A percentile compares a stretch with the other conserved stretches of the same genome.
Evolutionary conservation across 2,113 vertebrate genomes (phyloP).

Genomic region (Semicossyphus pulcher): DNA sequence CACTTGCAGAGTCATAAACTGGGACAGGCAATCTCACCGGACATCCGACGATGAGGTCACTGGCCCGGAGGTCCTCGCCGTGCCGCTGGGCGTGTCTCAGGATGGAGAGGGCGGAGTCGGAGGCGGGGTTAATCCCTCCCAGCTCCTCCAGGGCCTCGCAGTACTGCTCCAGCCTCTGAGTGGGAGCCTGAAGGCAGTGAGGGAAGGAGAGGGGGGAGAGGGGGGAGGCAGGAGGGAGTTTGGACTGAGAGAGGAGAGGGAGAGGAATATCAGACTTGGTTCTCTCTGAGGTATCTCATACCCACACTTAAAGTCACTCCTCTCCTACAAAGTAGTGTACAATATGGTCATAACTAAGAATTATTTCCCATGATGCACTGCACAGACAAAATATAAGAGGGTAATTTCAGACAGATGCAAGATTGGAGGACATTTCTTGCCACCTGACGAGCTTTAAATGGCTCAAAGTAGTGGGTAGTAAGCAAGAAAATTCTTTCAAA

Average conservation of each 20-base stretch:
- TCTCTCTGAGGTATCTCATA: too few species aligned
- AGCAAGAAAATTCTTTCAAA: background rate
- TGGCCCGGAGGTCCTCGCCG: conserved; percentile 89
- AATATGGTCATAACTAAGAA: background rate
- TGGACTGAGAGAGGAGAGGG: conserved; percentile 66
- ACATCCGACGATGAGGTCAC: conserved; percentile 90
- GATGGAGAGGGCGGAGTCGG: conserved; percentile 86
- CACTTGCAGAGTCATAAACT: conserved; percentile 43
- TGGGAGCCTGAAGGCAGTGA: conserved; percentile 85
- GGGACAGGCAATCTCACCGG: conserved; percentile 82
- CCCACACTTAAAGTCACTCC: too few species aligned
- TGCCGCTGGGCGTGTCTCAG: conserved; percentile 87
- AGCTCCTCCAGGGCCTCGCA: conserved; percentile 88
- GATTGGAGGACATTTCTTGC: background rate
- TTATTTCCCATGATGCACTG: conserved; percentile 1
- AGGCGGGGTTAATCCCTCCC: conserved; percentile 85
- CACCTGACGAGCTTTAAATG: background rate
- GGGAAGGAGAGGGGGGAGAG: conserved; percentile 81
- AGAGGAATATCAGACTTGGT: background rate
- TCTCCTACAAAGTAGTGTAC: too few species aligned
- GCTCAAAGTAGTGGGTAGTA: background rate
- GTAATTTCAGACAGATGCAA: background rate
- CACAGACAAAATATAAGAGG: background rate
- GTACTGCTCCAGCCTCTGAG: conserved; percentile 87
- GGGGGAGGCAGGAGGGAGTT: conserved; percentile 73